These are phyloP conservation scores for Sapayoa aenigma DNA, from an alignment of 2,113 vertebrate species.

Conservation along the genomic window DNA sequence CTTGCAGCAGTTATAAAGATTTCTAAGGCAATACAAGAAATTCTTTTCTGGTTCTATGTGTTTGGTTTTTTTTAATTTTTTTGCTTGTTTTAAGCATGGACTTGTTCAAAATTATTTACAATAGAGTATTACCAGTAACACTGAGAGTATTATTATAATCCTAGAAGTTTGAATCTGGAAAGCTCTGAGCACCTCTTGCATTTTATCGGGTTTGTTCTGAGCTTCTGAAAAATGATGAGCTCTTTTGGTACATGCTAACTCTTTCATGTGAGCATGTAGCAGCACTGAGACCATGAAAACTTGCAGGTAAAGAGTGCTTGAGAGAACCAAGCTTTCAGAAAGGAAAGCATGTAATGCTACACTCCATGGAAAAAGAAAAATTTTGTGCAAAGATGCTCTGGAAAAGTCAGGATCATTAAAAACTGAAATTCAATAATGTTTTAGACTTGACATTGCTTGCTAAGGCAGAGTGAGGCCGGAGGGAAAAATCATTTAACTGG, in stretches of 20 bases:
- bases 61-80: neutral
- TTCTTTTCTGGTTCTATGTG: neutral
- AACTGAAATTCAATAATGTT: neutral
- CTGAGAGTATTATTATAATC: neutral
- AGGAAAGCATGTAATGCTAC: neutral
- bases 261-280: neutral
- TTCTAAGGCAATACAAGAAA: neutral
- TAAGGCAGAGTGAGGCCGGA: neutral
- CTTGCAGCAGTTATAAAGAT: neutral
- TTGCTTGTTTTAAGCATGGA: neutral
- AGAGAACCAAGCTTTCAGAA: neutral
- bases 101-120: neutral
- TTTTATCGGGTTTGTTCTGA: neutral
- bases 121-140: neutral
- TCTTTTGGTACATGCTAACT: neutral
- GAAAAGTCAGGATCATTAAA: neutral
- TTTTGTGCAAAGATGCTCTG: neutral
- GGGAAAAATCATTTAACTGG: neutral
- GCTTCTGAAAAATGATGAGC: neutral
- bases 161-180: neutral
- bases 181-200: neutral
- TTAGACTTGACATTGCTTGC: neutral
- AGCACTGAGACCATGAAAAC: neutral
- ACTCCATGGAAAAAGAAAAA: neutral
- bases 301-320: neutral